These are phyloP conservation scores for Vimba vimba DNA, from an alignment of 2,113 vertebrate genomes.

Conservation along the genomic window DNA sequence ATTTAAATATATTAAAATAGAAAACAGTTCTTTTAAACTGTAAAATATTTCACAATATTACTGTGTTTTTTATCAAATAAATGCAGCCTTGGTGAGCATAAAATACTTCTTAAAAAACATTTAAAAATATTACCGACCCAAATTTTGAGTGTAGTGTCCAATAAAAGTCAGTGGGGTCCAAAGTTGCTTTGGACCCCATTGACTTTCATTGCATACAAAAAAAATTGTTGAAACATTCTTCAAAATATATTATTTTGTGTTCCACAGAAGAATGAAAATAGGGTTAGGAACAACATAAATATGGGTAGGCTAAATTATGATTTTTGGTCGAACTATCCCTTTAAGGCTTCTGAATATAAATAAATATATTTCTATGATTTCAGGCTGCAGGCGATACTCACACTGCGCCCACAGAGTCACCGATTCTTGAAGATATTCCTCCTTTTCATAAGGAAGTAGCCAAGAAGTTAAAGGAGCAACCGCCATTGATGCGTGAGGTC, in stretches of 20 bases:
- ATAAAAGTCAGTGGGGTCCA: background rate
- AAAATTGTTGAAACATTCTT: background rate
- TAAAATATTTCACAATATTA: background rate
- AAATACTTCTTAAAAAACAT: no score
- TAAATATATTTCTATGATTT: conserved; percentile 14
- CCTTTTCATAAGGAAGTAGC: background rate
- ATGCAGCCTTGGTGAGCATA: no score
- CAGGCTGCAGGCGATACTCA: conserved; percentile 7
- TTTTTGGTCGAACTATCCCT: background rate
- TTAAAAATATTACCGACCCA: no score
- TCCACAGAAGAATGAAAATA: background rate
- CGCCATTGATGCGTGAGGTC: background rate
- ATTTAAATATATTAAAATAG: no score
- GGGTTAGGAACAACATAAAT: background rate
- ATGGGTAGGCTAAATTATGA: no score
- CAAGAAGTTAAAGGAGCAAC: background rate
- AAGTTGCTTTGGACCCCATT: background rate
- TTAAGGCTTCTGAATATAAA: conserved; percentile 5
- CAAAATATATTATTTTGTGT: background rate
- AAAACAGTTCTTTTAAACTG: background rate
- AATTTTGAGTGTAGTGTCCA: no score
- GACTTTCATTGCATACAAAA: background rate
- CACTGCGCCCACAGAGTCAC: background rate
- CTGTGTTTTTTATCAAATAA: no score
- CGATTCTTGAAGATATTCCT: background rate